Evolutionary conservation across 2,797 vertebrate genomes (phyloP).

Genomic region (Gymnoscopelus microlampas): DNA sequence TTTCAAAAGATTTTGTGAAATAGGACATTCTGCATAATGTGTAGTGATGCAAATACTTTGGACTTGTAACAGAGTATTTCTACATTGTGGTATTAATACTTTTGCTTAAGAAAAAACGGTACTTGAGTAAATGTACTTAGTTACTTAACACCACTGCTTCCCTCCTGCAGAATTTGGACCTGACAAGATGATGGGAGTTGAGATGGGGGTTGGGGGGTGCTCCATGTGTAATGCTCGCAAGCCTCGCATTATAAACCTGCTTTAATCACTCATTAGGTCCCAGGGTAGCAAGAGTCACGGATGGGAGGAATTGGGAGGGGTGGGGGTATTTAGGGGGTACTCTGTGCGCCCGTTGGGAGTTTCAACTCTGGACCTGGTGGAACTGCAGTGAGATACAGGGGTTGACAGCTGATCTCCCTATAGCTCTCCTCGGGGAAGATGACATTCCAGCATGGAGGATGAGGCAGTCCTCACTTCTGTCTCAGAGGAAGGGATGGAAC

Average conservation of each 20-base stretch:
- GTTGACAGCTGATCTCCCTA: slow-evolving; percentile 51
- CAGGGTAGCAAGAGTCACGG: slow-evolving; percentile 44
- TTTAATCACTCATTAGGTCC: slow-evolving; percentile 67
- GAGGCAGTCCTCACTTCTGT: slow-evolving; percentile 36
- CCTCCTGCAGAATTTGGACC: slow-evolving; percentile 67
- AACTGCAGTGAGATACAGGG: slow-evolving; percentile 47
- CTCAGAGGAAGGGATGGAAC: slow-evolving; percentile 21
- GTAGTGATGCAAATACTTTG: too few relatives aligned
- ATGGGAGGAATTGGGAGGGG: slow-evolving; percentile 27
- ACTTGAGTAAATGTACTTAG: too few relatives aligned
- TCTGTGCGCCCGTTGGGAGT: slow-evolving; percentile 28
- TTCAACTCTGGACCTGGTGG: slow-evolving; percentile 17
- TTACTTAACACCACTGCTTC: too few relatives aligned
- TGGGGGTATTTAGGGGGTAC: neutral
- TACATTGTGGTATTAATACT: too few relatives aligned
- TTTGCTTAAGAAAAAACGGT: too few relatives aligned
- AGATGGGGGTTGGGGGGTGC: slow-evolving; percentile 1
- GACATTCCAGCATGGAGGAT: slow-evolving; percentile 32
- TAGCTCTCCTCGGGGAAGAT: slow-evolving; percentile 28
- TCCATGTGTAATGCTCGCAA: slow-evolving; percentile 74
- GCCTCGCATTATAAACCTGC: slow-evolving; percentile 55
- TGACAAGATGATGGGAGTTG: slow-evolving; percentile 42
- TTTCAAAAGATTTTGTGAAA: too few relatives aligned
- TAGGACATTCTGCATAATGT: too few relatives aligned
- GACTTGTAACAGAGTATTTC: too few relatives aligned